Evolutionary conservation across 92 coral and sea anemone genomes (phyloP).

Genomic region (Umimayanthus chanpuru): DNA sequence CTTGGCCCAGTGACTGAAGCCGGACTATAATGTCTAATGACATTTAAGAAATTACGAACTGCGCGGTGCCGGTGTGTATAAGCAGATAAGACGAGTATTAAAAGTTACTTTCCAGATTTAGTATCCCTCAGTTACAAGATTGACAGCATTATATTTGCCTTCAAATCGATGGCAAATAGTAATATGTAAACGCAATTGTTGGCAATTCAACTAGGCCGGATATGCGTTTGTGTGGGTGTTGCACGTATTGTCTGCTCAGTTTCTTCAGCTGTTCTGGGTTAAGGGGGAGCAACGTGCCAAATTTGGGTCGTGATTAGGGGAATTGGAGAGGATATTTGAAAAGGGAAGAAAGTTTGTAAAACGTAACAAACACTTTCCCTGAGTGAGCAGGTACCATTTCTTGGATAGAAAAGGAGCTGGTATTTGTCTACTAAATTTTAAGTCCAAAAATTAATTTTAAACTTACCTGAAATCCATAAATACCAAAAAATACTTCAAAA

Average conservation of each 20-base stretch:
- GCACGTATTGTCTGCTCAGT: not conserved
- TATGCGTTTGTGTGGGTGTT: not conserved
- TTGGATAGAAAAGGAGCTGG: too few species aligned
- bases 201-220: not conserved
- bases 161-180: not conserved
- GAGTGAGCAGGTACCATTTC: too few species aligned
- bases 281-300: too few species aligned
- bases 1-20: not conserved
- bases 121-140: not conserved
- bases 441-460: too few species aligned
- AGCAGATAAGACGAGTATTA: not conserved
- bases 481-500: too few species aligned
- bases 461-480: too few species aligned
- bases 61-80: not conserved
- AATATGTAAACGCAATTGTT: not conserved
- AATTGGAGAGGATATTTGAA: too few species aligned
- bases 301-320: too few species aligned
- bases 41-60: not conserved
- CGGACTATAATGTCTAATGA: too few species aligned
- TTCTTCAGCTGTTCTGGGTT: not conserved
- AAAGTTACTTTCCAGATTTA: not conserved
- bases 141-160: not conserved
- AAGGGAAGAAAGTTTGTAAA: too few species aligned
- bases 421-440: too few species aligned
- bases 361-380: too few species aligned